These are phyloP conservation scores for Melanostoma mellinum DNA, from an alignment of 2,888 invertebrate genomes.

Conservation along the genomic window DNA sequence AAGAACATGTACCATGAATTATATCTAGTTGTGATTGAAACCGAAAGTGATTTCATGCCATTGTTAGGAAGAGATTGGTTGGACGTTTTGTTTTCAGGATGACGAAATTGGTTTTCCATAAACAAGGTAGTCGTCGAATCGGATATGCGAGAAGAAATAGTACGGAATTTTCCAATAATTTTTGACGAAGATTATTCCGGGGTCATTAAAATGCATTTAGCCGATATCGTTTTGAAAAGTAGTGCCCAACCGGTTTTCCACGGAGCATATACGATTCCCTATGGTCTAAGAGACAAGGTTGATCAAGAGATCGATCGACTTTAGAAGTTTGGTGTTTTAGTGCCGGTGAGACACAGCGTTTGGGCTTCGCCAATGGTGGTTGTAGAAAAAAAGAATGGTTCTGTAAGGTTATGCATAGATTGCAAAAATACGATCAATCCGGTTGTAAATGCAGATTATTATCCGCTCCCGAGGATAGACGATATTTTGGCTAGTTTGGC, in stretches of 20 bases:
- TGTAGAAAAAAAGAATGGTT: constrained; percentile 72
- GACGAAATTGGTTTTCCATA: constrained; percentile 1
- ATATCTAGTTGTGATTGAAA: constrained; percentile 26
- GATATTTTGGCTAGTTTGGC: constrained; percentile 22
- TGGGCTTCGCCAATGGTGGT: constrained; percentile 76
- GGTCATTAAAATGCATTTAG: constrained; percentile 19
- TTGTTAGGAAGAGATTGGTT: constrained; percentile 7
- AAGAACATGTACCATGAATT: constrained; percentile 5
- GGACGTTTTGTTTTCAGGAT: constrained; percentile 2
- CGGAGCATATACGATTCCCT: constrained; percentile 18
- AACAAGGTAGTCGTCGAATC: neutral
- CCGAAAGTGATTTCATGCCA: constrained; percentile 8
- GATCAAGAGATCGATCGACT: constrained; percentile 21
- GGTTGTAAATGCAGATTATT: constrained; percentile 72
- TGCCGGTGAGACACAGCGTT: constrained; percentile 64
- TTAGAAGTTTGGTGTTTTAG: constrained; percentile 53
- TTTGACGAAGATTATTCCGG: constrained; percentile 19
- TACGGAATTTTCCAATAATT: neutral
- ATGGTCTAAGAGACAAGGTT: constrained; percentile 18
- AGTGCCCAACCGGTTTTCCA: neutral
- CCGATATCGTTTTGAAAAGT: neutral
- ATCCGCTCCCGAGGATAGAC: constrained; percentile 69
- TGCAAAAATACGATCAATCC: constrained; percentile 74
- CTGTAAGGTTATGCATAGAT: constrained; percentile 75
- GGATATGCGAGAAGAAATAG: neutral